These are phyloP conservation scores for Heliothis peltigera DNA, from an alignment of 2,888 invertebrate genomes.

Conservation along the genomic window DNA sequence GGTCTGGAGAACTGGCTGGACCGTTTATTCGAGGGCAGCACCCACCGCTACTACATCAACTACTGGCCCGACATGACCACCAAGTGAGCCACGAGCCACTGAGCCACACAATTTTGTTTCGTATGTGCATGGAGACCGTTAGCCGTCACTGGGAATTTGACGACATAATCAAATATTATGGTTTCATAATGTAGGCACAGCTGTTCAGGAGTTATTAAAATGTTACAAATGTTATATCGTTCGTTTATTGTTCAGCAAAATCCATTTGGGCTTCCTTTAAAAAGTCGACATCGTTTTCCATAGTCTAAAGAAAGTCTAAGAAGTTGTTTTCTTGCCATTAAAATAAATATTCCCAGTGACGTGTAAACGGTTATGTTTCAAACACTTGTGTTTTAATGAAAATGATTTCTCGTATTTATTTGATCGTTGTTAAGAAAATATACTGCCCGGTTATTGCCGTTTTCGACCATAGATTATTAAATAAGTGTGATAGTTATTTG, in stretches of 20 bases:
- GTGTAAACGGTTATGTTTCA: slow-evolving; percentile 34
- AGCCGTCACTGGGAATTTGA: slow-evolving; percentile 50
- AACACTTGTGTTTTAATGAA: slow-evolving; percentile 25
- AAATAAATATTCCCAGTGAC: slow-evolving; percentile 43
- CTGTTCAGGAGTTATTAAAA: background rate
- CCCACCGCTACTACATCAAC: slow-evolving; percentile 98
- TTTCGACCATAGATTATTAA: slow-evolving; percentile 58
- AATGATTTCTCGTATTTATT: slow-evolving; percentile 37
- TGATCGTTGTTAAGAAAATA: slow-evolving; percentile 61
- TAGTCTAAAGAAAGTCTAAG: background rate
- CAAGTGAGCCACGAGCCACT: slow-evolving; percentile 88
- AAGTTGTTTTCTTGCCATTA: background rate
- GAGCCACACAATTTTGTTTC: slow-evolving; percentile 46
- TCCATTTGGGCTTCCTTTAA: slow-evolving; percentile 35
- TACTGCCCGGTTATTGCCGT: slow-evolving; percentile 69
- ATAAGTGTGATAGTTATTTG: slow-evolving; percentile 55
- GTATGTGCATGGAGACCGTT: slow-evolving; percentile 24
- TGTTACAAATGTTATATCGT: background rate
- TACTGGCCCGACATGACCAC: slow-evolving; percentile 99
- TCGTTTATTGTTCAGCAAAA: slow-evolving; percentile 6
- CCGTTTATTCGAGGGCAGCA: slow-evolving; percentile 98
- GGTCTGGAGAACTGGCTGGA: slow-evolving; percentile 99
- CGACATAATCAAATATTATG: slow-evolving; percentile 1
- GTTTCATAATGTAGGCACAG: slow-evolving; percentile 20
- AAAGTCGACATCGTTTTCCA: slow-evolving; percentile 4